phyloP scores from a whole-genome alignment of 2,113 vertebrate species.

The Thryonomys swinderianus region DNA sequence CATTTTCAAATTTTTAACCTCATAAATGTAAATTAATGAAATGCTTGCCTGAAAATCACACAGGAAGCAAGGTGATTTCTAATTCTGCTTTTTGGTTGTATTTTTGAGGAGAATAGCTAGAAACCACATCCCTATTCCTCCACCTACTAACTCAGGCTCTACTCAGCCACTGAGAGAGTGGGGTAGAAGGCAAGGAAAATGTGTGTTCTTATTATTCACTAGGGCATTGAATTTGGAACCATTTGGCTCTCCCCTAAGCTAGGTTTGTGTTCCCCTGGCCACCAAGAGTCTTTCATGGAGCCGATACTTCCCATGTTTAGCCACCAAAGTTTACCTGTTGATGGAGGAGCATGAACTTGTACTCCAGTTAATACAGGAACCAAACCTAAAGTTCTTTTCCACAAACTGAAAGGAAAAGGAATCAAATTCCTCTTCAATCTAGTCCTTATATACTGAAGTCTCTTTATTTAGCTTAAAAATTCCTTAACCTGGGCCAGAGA shows the following conservation, averaged over 20 bases:
- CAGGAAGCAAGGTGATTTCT: not conserved
- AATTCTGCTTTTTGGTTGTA: not conserved
- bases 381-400: not conserved
- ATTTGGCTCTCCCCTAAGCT: not conserved
- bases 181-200: not conserved
- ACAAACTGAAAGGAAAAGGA: not conserved
- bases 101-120: conserved; percentile 13
- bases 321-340: not conserved
- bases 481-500: not conserved
- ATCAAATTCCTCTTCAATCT: conserved; percentile 35
- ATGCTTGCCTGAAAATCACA: conserved; percentile 22
- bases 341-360: not conserved
- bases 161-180: not conserved
- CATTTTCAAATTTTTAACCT: conserved; percentile 62
- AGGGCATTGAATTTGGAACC: not conserved
- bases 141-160: not conserved
- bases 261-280: not conserved
- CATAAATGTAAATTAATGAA: conserved; percentile 8
- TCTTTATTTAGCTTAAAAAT: not conserved
- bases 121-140: not conserved
- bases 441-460: not conserved
- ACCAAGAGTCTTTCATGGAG: not conserved
- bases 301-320: not conserved
- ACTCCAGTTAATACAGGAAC: not conserved
- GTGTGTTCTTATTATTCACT: not conserved